Percentiles rank a stretch among this genome's conserved stretches.
Conservation (phyloP, 2,888 invertebrate species). For the Lydus trimaculatus region DNA sequence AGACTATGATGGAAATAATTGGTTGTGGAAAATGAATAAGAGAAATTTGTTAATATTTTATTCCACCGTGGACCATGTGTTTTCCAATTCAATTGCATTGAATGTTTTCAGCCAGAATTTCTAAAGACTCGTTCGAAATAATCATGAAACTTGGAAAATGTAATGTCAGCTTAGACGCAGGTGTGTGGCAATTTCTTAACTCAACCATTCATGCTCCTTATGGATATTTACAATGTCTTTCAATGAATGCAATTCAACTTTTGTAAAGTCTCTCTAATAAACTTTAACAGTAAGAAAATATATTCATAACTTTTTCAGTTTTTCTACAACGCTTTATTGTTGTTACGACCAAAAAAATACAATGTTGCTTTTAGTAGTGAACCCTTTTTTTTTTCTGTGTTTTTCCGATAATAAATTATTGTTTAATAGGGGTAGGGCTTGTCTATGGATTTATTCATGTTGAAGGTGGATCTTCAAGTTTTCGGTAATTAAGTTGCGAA, state of each 20-base stretch:
- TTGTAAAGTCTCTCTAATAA: neutral
- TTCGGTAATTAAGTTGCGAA: conserved; percentile 4
- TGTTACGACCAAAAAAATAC: neutral
- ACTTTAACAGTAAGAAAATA: neutral
- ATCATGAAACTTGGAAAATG: neutral
- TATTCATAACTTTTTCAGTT: neutral
- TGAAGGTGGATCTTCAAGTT: neutral
- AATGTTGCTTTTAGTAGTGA: neutral
- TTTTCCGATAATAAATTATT: neutral
- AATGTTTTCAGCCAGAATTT: neutral
- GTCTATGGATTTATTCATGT: neutral
- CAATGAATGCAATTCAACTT: neutral
- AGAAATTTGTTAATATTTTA: neutral
- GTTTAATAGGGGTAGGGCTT: neutral
- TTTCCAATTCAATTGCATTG: neutral
- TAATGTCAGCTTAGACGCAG: neutral
- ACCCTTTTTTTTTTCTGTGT: neutral
- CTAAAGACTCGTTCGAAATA: neutral
- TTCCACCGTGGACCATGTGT: neutral
- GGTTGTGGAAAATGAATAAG: neutral
- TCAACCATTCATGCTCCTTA: neutral
- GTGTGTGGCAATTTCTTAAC: neutral
- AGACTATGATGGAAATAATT: neutral
- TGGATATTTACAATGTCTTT: conserved; percentile 1
- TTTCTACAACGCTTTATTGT: neutral